Base-by-base conservation (phyloP, 2,888 invertebrate species). In the Eurois occulta region DNA sequence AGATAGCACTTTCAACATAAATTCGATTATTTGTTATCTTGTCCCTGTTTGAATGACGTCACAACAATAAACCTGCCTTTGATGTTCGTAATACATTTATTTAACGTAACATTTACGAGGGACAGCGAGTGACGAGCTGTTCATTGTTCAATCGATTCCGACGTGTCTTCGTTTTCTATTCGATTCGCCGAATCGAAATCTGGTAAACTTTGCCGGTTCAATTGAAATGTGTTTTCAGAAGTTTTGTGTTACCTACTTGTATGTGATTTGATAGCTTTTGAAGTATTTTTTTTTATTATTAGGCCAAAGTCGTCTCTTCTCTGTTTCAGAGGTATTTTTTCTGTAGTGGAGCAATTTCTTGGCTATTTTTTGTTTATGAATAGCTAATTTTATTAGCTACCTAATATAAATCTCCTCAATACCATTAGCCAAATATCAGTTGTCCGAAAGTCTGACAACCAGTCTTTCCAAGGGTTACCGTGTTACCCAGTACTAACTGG, bases 1-100 rank as follows among this genome's bases (percentile, higher is more conserved):
- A 13, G 0, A n/a, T 38, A 60, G 41, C 52, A 68, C 32, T 82
- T 65, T 64, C 16, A 1, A 60, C 41, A 13, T 46, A 55, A 72
- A 65, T 28, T 69, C 28, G 21, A 71, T 68, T 73, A 85, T 73
- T 65, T 52, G 21, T 73, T 80, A 78, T 66, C 65, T 71, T 35
- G 52, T 60, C n/a, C 24, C 5, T 16, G 41, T 84, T 69, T 32
- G 28, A 80, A 52, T 75, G 81, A 85, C 77, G 72, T 76, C 77
- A 85, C 28, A 32, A 72, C 69, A 72, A 52, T 85, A 81, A 76
- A 72, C 62, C 24, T 18, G 58, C 32, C 77, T 85, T 85, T 83
- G 85, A 83, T 71, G 83, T 81, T 65, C 16, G 48, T 67, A 76
- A 83, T 62, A 70, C 66, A 76, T 83, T 80, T 72, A 75, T 84